These are phyloP conservation scores for Mixornis gularis DNA, from an alignment of 2,113 vertebrate genomes.

Conservation along the genomic window DNA sequence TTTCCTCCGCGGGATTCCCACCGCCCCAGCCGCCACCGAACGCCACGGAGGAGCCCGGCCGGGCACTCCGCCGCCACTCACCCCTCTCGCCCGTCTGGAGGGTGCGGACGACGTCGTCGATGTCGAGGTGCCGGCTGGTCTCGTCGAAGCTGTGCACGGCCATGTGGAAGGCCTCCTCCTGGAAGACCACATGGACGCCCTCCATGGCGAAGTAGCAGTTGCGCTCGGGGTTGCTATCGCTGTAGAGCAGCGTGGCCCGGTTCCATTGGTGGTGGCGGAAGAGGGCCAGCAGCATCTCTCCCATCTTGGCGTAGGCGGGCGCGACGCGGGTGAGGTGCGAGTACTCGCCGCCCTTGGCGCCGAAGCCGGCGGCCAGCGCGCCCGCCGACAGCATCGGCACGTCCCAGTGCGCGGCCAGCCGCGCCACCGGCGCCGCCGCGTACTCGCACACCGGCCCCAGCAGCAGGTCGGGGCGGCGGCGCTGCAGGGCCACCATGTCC, in stretches of 20 bases:
- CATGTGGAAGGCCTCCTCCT: conserved; percentile 71
- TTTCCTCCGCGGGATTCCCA: background rate
- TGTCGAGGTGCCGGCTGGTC: conserved; percentile 69
- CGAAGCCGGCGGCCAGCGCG: conserved; percentile 87
- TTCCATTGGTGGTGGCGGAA: conserved; percentile 88
- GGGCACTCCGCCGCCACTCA: conserved; percentile 20
- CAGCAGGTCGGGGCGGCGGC: conserved; percentile 83
- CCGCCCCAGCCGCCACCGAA: background rate
- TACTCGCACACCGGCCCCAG: conserved; percentile 95
- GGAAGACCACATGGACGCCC: conserved; percentile 82
- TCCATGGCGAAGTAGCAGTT: conserved; percentile 93
- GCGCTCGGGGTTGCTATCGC: conserved; percentile 87
- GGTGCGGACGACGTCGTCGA: conserved; percentile 79
- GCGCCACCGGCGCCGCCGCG: conserved; percentile 86
- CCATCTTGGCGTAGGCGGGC: conserved; percentile 93
- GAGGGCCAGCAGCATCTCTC: conserved; percentile 87
- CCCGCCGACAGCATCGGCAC: conserved; percentile 92
- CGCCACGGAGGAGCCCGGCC: background rate
- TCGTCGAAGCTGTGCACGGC: conserved; percentile 71
- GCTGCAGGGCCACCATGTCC: conserved; percentile 77
- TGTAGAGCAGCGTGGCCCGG: conserved; percentile 83
- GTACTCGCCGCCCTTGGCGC: conserved; percentile 79
- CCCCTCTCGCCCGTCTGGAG: conserved; percentile 77
- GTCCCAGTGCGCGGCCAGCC: conserved; percentile 91
- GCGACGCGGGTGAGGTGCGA: conserved; percentile 90